phyloP scores from a whole-genome alignment of 1,140 invertebrate species.

The Neodiprion fabricii region DNA sequence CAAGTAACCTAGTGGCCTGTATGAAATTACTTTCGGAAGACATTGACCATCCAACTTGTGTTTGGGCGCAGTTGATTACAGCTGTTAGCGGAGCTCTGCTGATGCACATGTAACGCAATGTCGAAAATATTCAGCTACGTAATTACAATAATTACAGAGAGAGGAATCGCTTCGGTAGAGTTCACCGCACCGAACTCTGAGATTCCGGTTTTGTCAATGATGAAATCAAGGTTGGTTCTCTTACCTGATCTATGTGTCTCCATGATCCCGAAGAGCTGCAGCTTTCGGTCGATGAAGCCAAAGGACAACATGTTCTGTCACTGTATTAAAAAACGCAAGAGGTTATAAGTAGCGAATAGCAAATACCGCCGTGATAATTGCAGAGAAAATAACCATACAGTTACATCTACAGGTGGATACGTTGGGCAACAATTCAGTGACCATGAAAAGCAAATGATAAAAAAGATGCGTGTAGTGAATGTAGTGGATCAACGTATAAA shows the following conservation, averaged over 20 bases:
- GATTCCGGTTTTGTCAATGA: not conserved
- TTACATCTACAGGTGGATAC: no score
- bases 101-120: no score
- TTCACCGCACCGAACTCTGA: not conserved
- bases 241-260: constrained; percentile 55
- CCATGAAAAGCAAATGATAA: no score
- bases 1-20: not conserved
- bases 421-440: not conserved
- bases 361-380: no score
- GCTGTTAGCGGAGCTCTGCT: no score
- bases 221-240: not conserved
- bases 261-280: constrained; percentile 48
- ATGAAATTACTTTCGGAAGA: constrained; percentile 3
- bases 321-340: not conserved
- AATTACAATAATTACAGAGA: not conserved
- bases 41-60: not conserved
- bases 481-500: no score
- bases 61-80: not conserved
- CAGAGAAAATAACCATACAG: no score
- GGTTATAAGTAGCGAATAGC: no score
- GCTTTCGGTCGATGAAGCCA: constrained; percentile 51
- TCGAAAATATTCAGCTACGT: not conserved
- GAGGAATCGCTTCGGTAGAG: no score
- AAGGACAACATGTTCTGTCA: constrained; percentile 52
- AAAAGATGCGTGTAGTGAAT: no score